phyloP scores from a whole-genome alignment of 2,797 vertebrate species.

The Melanogrammus aeglefinus region DNA sequence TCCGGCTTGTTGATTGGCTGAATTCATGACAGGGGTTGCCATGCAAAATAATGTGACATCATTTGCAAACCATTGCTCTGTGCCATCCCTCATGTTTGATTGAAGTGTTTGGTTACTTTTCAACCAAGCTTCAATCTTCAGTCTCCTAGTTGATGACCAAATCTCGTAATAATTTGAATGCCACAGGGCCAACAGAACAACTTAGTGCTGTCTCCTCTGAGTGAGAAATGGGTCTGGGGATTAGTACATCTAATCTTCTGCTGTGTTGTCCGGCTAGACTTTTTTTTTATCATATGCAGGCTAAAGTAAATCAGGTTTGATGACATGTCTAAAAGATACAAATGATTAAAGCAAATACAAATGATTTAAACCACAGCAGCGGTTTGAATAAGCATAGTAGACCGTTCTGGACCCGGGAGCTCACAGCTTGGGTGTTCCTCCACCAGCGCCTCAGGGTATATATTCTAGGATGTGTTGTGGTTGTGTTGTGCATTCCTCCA shows the following conservation, averaged over 20 bases:
- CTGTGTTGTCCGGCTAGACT: conserved; percentile 7
- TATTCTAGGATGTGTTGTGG: conserved; percentile 29
- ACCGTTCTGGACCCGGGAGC: conserved; percentile 25
- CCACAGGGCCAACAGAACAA: not conserved
- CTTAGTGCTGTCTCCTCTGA: not conserved
- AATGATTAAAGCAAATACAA: not conserved
- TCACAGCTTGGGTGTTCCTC: conserved; percentile 53
- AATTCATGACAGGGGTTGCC: not conserved
- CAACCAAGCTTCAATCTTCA: not conserved
- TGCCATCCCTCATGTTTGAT: not conserved
- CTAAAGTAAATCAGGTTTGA: conserved; percentile 31
- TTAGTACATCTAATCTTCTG: conserved; percentile 31
- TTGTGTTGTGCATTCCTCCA: not conserved
- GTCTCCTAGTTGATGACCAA: not conserved
- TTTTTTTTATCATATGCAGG: conserved; percentile 31
- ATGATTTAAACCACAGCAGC: conserved; percentile 35
- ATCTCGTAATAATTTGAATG: not conserved
- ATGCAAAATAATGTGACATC: not conserved
- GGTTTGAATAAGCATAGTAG: conserved; percentile 37
- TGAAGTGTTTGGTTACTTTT: not conserved
- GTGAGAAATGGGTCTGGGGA: not conserved
- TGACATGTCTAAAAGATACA: conserved; percentile 35
- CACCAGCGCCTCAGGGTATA: not conserved
- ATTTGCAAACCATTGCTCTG: not conserved
- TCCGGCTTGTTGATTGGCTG: not conserved